Conservation (phyloP, 2,797 vertebrate genomes). For the Pterois miles region DNA sequence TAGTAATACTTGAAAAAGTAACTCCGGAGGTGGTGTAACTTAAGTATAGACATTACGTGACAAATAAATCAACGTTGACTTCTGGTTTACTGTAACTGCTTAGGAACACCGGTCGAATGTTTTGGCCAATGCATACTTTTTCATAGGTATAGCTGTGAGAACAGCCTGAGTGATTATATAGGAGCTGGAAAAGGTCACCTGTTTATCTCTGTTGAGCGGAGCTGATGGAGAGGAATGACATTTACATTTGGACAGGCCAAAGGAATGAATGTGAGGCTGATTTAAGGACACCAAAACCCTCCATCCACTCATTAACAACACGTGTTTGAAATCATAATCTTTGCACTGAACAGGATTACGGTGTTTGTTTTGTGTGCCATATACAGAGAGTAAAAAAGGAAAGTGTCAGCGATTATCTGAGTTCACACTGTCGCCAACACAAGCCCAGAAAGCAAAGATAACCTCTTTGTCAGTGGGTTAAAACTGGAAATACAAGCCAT, state of each 20-base stretch:
- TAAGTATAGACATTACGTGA: too few species aligned
- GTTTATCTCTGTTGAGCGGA: constrained; percentile 57
- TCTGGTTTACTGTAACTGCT: too few species aligned
- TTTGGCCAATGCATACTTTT: too few species aligned
- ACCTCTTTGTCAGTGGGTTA: constrained; percentile 16
- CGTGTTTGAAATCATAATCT: neutral
- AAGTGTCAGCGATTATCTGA: neutral
- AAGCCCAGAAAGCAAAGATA: constrained; percentile 20
- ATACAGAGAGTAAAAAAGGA: neutral
- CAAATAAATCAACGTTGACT: too few species aligned
- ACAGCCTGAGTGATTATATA: constrained; percentile 37
- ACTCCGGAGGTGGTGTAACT: too few species aligned
- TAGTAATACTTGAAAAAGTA: too few species aligned
- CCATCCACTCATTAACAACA: constrained; percentile 13
- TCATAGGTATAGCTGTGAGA: too few species aligned
- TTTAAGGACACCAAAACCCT: constrained; percentile 12
- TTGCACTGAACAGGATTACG: neutral
- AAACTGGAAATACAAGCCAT: constrained; percentile 21
- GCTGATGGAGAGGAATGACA: constrained; percentile 70
- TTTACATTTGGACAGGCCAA: constrained; percentile 63
- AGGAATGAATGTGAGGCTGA: constrained; percentile 16
- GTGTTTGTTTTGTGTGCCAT: neutral
- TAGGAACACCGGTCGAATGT: too few species aligned
- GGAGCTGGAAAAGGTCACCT: constrained; percentile 71
- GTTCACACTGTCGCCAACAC: neutral